Percentiles rank a stretch among this genome's conserved stretches.
These are phyloP conservation scores for Proteles cristata DNA, from an alignment of 2,113 vertebrate genomes.

Conservation along the genomic window DNA sequence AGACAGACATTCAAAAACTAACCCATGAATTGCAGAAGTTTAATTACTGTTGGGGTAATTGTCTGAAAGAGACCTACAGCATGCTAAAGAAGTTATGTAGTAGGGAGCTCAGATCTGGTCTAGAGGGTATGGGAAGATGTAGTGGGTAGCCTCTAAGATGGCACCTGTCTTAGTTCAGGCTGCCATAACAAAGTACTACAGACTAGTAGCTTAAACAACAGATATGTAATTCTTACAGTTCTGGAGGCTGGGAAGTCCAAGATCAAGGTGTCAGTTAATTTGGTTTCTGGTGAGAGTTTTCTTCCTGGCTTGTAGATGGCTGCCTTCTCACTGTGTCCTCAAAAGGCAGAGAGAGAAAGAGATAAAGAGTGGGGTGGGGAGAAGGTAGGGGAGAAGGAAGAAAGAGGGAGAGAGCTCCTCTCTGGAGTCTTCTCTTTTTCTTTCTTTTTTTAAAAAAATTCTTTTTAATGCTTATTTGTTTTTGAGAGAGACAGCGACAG, in stretches of 20 bases:
- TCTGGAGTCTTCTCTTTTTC: not conserved
- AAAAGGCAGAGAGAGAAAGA: not conserved
- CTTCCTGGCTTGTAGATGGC: not conserved
- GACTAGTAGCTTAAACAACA: not conserved
- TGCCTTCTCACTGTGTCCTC: not conserved
- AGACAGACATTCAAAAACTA: not conserved
- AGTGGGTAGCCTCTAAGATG: not conserved
- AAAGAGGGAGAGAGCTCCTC: not conserved
- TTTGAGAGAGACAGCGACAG: too few relatives aligned
- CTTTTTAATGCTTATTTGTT: too few relatives aligned
- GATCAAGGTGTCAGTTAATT: not conserved
- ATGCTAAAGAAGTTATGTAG: not conserved
- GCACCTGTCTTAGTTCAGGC: not conserved
- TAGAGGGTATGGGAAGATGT: not conserved
- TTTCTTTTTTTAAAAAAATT: too few relatives aligned
- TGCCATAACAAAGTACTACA: not conserved
- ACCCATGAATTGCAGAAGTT: not conserved
- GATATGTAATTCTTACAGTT: not conserved
- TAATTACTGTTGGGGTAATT: not conserved
- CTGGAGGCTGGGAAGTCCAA: not conserved
- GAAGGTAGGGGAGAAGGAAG: not conserved
- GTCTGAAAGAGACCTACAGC: not conserved
- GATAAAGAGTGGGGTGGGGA: not conserved
- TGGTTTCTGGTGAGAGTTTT: not conserved
- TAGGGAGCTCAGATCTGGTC: not conserved